Base-by-base conservation (phyloP, 2,797 vertebrate genomes). In the Gymnoscopelus microlampas region DNA sequence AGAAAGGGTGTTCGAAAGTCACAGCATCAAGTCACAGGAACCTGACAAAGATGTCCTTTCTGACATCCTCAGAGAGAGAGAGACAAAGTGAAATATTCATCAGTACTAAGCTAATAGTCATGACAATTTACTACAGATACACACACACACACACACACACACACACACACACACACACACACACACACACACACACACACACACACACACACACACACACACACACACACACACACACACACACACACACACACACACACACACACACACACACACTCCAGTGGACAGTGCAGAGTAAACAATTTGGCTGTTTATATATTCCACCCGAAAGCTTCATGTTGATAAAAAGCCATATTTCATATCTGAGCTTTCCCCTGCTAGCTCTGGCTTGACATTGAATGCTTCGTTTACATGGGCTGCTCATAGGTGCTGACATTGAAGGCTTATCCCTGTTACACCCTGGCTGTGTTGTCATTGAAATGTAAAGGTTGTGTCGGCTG, bases 231-330 rank as follows among this genome's bases (percentile, higher is more conserved):
- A 29, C 26, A 29, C 26, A 29, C 26, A 29, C 26, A 29, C 26
- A 29, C 26, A 29, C 26, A 29, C 26, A 29, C 26, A 29, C 26
- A 29, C 26, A 29, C 26, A 29, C 26, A 29, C 26, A 29, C 26
- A 29, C 26, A 29, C 26, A 29, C 26, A 29, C 26, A 29, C 26
- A 29, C 26, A 29, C 26, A 64, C 83, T 80, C 66, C 71, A 62
- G 66, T 19, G 69, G 82, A 76, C 74, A 19, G 70, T 49, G 71
- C 78, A 66, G 60, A 75, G 50, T 75, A 78, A 86, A 88, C 85
- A 77, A 84, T 76, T 61, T 73, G 56, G 48, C 77, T 82, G 74
- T 89, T 87, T 85, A 81, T 83, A 78, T 85, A 87, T 81, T 82
- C 84, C 53, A 8, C 39, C 39, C 39, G 44, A 48, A 60, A 71